Conservation (phyloP, 2,797 vertebrate genomes). For the Columba guinea region DNA sequence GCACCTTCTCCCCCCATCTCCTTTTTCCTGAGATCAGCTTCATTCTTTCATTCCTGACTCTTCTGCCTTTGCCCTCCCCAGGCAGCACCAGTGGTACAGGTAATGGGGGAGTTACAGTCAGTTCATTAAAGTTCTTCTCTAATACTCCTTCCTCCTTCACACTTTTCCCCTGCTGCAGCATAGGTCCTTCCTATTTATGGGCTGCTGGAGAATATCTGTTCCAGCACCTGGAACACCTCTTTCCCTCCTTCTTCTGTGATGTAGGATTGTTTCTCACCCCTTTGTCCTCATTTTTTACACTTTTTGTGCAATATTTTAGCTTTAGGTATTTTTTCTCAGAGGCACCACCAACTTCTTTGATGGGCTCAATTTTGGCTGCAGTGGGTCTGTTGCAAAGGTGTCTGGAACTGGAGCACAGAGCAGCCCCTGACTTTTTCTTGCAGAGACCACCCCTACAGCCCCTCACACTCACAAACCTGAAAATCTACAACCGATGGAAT, state of each 20-base stretch:
- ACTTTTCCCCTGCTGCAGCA: background rate
- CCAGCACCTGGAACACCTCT: background rate
- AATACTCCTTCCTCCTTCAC: background rate
- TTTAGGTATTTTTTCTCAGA: background rate
- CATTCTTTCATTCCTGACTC: background rate
- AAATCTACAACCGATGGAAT: background rate
- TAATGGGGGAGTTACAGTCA: background rate
- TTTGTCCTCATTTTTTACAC: background rate
- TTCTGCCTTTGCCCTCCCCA: background rate
- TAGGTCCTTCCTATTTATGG: background rate
- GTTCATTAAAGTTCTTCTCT: background rate
- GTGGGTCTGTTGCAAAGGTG: background rate
- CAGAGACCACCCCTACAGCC: background rate
- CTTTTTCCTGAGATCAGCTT: background rate
- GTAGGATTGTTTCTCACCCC: background rate
- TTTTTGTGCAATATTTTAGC: background rate
- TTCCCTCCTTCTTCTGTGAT: background rate
- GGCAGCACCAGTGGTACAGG: rapidly evolving
- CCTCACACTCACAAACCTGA: background rate
- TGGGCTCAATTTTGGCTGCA: background rate
- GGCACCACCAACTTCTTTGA: background rate
- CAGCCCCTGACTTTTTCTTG: background rate
- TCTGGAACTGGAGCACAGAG: background rate
- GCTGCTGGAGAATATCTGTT: background rate
- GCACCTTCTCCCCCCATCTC: background rate